Conservation (phyloP, 2,888 invertebrate genomes). For the Synergus umbraculus region DNA sequence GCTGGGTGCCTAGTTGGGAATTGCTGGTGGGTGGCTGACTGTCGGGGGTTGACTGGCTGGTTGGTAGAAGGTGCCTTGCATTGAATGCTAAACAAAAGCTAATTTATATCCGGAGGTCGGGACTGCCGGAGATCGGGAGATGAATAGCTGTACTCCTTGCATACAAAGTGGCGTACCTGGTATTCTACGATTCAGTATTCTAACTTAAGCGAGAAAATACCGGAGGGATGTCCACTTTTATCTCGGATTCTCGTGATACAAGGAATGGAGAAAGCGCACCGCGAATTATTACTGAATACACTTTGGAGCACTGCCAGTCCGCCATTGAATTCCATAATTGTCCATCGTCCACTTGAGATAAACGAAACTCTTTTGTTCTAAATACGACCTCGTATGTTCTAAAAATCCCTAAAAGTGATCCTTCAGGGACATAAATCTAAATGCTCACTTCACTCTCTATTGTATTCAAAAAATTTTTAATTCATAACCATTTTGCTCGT, state of each 20-base stretch:
- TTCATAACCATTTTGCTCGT: not conserved
- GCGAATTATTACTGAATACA: constrained; percentile 34
- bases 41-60: constrained; percentile 57
- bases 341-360: constrained; percentile 20
- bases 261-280: constrained; percentile 7
- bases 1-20: constrained; percentile 61
- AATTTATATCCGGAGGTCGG: constrained; percentile 76
- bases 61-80: constrained; percentile 65
- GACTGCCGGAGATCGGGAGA: constrained; percentile 76
- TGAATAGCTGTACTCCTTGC: constrained; percentile 76
- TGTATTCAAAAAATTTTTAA: not conserved
- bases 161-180: constrained; percentile 69
- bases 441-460: not conserved
- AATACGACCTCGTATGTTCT: not conserved
- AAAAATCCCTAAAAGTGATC: not conserved
- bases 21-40: constrained; percentile 52
- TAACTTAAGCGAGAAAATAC: constrained; percentile 40
- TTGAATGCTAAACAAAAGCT: constrained; percentile 78
- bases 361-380: constrained; percentile 19
- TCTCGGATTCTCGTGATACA: constrained; percentile 16
- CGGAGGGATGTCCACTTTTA: constrained; percentile 32
- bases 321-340: constrained; percentile 19
- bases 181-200: constrained; percentile 44
- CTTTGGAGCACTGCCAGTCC: not conserved
- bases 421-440: not conserved